Evolutionary conservation across 2,797 vertebrate species (phyloP).

Genomic region (Gymnopithys bicolor): DNA sequence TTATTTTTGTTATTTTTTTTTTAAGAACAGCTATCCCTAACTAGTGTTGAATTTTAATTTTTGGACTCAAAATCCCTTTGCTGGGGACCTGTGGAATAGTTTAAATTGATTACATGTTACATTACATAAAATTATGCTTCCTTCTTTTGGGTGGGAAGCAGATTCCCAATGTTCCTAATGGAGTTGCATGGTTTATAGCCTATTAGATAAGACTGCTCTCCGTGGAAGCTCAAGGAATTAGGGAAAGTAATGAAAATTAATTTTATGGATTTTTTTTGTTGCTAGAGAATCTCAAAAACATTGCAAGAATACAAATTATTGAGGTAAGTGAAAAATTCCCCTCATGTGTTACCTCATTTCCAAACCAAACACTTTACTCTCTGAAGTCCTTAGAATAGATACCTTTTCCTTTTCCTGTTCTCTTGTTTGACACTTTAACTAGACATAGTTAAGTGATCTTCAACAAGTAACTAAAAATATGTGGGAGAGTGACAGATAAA

Average conservation of each 20-base stretch:
- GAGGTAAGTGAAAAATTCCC: neutral
- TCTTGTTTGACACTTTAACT: neutral
- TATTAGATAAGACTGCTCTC: neutral
- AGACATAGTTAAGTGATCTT: neutral
- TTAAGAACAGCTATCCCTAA: neutral
- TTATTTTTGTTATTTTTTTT: neutral
- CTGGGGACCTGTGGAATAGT: neutral
- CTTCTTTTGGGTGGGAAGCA: neutral
- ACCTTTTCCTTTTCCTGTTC: neutral
- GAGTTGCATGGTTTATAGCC: neutral
- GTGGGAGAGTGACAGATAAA: slow-evolving; percentile 11
- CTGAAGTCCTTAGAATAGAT: neutral
- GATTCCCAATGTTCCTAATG: neutral
- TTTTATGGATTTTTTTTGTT: neutral
- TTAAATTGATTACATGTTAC: neutral
- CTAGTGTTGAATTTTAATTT: neutral
- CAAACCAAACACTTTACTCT: neutral
- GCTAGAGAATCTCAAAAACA: neutral
- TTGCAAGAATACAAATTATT: neutral
- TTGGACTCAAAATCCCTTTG: neutral
- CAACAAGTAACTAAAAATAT: slow-evolving; percentile 31
- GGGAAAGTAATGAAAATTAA: neutral
- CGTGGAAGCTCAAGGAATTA: neutral
- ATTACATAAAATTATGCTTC: neutral
- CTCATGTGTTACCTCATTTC: neutral